Conservation (phyloP, 2,888 invertebrate species). For the Clistopyga incitator region DNA sequence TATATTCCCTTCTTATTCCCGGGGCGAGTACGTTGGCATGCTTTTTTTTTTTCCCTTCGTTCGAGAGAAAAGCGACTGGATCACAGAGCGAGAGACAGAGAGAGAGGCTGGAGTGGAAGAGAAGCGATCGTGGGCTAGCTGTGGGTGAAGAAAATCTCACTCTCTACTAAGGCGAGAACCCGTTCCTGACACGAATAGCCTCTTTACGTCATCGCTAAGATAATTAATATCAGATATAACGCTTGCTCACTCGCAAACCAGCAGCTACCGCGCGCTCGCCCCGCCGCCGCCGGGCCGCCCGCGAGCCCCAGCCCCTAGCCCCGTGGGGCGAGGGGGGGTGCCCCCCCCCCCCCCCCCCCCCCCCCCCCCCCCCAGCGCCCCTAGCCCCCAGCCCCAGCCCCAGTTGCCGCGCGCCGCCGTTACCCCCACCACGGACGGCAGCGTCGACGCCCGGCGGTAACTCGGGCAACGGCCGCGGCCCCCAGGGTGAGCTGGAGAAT, state of each 20-base stretch:
- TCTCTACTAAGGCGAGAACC: slow-evolving; percentile 56
- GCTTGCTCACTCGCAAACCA: slow-evolving; percentile 59
- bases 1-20: slow-evolving; percentile 21
- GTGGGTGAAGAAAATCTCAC: slow-evolving; percentile 57
- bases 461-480: slow-evolving; percentile 67
- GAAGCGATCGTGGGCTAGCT: slow-evolving; percentile 44
- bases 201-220: slow-evolving; percentile 66
- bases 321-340: background rate
- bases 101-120: slow-evolving; percentile 34
- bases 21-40: slow-evolving; percentile 6
- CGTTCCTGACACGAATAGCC: slow-evolving; percentile 67
- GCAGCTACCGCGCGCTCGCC: slow-evolving; percentile 12
- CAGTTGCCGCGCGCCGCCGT: background rate
- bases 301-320: slow-evolving; percentile 8
- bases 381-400: background rate
- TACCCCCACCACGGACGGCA: slow-evolving; percentile 40
- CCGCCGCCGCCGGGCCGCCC: background rate
- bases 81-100: slow-evolving; percentile 1
- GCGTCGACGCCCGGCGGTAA: slow-evolving; percentile 67
- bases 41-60: slow-evolving; percentile 7
- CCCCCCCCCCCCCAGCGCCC: too few relatives aligned
- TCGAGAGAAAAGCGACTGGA: slow-evolving; percentile 44
- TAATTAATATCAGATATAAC: slow-evolving; percentile 67
- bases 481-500: slow-evolving; percentile 48
- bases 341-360: background rate